phyloP scores from a whole-genome alignment of 2,797 vertebrate genomes.

The Crenuchus spilurus region DNA sequence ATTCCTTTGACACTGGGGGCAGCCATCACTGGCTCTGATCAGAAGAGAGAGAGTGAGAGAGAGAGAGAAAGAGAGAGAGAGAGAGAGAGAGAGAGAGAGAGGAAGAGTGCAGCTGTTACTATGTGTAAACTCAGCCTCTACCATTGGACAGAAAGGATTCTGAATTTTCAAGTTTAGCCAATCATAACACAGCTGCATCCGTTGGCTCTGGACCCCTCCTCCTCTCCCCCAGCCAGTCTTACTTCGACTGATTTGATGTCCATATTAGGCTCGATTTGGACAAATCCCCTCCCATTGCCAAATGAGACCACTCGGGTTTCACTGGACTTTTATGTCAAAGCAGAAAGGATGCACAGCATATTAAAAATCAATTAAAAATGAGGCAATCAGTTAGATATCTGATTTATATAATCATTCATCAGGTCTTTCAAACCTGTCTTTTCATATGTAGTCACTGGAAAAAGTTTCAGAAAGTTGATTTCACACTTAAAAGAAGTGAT shows the following conservation, averaged over 20 bases:
- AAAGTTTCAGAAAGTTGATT: neutral
- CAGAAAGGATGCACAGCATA: conserved; percentile 45
- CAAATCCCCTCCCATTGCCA: conserved; percentile 56
- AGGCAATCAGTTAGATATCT: conserved; percentile 40
- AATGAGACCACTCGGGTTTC: conserved; percentile 43
- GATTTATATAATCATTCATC: conserved; percentile 34
- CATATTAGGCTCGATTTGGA: conserved; percentile 78
- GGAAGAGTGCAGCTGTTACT: conserved; percentile 45
- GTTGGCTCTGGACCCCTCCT: conserved; percentile 51
- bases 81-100: conserved; percentile 16
- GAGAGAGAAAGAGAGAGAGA: conserved; percentile 7
- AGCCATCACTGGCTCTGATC: conserved; percentile 9
- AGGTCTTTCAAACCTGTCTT: neutral
- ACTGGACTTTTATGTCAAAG: conserved; percentile 56
- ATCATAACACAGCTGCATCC: conserved; percentile 60
- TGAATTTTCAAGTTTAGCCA: conserved; percentile 78
- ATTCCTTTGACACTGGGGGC: conserved; percentile 20
- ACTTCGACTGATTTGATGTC: conserved; percentile 73
- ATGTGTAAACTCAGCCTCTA: conserved; percentile 54
- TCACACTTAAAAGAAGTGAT: too few relatives aligned
- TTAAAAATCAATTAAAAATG: conserved; percentile 46
- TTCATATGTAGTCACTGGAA: conserved; percentile 6
- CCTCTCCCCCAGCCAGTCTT: conserved; percentile 25
- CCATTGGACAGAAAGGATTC: conserved; percentile 71
- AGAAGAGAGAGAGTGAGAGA: conserved; percentile 5